These are phyloP conservation scores for Hirudo medicinalis DNA, from an alignment of 1,140 invertebrate species.

Conservation along the genomic window DNA sequence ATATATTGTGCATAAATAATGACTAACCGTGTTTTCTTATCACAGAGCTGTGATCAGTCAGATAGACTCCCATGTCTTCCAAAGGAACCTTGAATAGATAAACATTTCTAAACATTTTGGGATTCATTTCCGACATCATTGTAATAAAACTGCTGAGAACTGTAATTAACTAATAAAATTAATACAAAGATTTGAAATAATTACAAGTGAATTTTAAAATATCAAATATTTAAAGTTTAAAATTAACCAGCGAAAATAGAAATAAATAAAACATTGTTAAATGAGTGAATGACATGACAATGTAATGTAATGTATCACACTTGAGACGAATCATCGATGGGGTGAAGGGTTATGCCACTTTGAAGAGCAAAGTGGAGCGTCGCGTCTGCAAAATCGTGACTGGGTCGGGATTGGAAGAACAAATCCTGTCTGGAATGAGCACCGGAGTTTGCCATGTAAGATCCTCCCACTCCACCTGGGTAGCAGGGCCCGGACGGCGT, in stretches of 20 bases:
- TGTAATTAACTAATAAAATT: background rate
- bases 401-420: background rate
- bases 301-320: no score
- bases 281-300: no score
- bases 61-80: conserved; percentile 10
- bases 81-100: conserved; percentile 4
- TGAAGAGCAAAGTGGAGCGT: conserved; percentile 15
- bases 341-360: conserved; percentile 6
- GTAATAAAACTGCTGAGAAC: background rate
- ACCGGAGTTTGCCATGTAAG: background rate
- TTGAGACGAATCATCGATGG: background rate
- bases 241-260: no score
- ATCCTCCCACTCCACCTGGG: background rate
- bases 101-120: background rate
- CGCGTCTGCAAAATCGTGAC: conserved; percentile 11
- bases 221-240: no score
- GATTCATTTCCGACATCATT: background rate
- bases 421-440: conserved; percentile 12
- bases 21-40: conserved; percentile 15
- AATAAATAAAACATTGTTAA: no score
- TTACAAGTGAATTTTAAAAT: no score
- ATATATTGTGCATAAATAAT: background rate
- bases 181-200: no score
- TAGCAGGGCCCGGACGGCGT: background rate
- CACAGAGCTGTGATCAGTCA: conserved; percentile 8